These are phyloP conservation scores for Macrosteles quadrilineatus DNA, from an alignment of 1,140 invertebrate genomes.

Conservation along the genomic window DNA sequence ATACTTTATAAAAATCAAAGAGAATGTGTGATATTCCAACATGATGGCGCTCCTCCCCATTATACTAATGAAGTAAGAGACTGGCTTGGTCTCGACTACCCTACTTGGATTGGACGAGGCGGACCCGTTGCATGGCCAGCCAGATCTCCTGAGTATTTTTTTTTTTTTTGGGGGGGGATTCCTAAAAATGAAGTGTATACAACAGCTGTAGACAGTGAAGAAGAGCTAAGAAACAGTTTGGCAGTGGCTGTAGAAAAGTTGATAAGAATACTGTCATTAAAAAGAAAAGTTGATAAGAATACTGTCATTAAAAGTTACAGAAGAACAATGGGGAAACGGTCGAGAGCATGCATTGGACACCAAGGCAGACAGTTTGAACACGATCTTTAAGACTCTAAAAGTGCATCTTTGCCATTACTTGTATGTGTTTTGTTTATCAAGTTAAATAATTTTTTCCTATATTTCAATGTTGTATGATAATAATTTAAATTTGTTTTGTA, in stretches of 20 bases:
- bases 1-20: not conserved
- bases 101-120: slow-evolving; percentile 41
- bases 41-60: not conserved
- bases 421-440: no score
- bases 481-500: no score
- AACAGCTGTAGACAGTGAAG: not conserved
- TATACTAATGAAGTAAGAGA: not conserved
- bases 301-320: no score
- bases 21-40: not conserved
- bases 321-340: not conserved
- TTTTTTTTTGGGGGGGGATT: not conserved
- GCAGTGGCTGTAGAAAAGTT: not conserved
- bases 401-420: no score
- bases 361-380: not conserved
- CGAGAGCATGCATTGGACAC: not conserved
- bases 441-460: no score
- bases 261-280: not conserved
- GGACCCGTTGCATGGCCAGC: slow-evolving; percentile 44
- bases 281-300: not conserved
- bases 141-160: slow-evolving; percentile 44
- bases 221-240: not conserved
- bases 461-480: no score
- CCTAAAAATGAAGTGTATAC: not conserved
- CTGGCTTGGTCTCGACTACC: slow-evolving; percentile 8
- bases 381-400: no score